Percentiles rank a stretch among this genome's conserved stretches.
Evolutionary conservation across 2,797 vertebrate genomes (phyloP).

Genomic region (Macroramphosus scolopax): DNA sequence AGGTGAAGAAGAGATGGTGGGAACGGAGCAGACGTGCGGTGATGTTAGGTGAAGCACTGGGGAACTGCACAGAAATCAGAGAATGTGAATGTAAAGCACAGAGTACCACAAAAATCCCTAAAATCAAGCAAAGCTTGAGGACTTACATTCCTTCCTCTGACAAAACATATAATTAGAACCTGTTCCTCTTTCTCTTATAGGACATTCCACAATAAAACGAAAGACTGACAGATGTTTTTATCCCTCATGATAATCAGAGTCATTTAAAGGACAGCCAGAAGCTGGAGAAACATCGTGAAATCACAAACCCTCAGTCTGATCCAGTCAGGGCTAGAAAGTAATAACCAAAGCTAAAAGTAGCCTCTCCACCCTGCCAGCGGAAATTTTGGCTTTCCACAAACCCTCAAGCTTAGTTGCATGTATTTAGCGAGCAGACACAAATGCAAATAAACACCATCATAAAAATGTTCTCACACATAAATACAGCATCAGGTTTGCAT

Average conservation of each 20-base stretch:
- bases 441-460: constrained; percentile 69
- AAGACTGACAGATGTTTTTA: constrained; percentile 55
- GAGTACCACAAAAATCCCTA: constrained; percentile 55
- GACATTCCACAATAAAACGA: constrained; percentile 43
- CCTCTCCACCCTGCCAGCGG: constrained; percentile 58
- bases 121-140: constrained; percentile 41
- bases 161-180: constrained; percentile 66
- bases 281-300: constrained; percentile 32
- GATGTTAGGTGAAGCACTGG: neutral
- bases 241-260: constrained; percentile 53
- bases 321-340: constrained; percentile 49
- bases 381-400: constrained; percentile 72
- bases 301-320: constrained; percentile 32
- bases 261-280: constrained; percentile 32
- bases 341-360: constrained; percentile 69
- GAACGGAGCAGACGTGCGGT: neutral
- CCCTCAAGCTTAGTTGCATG: constrained; percentile 54
- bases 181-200: constrained; percentile 45
- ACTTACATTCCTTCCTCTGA: constrained; percentile 52
- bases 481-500: constrained; percentile 36
- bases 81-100: constrained; percentile 24
- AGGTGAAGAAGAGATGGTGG: constrained; percentile 1
- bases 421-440: constrained; percentile 66
- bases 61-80: constrained; percentile 13
- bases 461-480: constrained; percentile 64